A percentile compares a stretch with the other conserved stretches of the same genome.
phyloP scores from a whole-genome alignment of 2,888 invertebrate species.

The Aproaerema taeniolella region DNA sequence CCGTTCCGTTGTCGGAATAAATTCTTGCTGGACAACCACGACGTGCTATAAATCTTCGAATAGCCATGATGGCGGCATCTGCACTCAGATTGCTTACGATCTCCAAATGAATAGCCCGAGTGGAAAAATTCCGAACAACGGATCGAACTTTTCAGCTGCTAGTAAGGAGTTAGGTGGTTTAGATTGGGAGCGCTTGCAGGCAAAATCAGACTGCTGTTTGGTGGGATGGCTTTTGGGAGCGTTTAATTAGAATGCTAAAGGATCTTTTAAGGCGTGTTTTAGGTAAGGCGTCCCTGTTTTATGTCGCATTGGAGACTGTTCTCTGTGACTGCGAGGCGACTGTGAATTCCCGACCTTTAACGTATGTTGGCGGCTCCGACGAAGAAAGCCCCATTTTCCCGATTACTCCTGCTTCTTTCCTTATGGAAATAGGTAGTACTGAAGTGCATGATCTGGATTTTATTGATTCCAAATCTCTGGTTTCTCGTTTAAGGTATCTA shows the following conservation, averaged over 20 bases:
- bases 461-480: background rate
- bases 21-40: too few relatives aligned
- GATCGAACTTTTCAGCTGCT: too few relatives aligned
- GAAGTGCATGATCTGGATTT: constrained; percentile 3
- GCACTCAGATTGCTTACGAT: too few relatives aligned
- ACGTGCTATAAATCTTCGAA: too few relatives aligned
- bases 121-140: too few relatives aligned
- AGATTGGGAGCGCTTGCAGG: too few relatives aligned
- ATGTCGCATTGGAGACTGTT: constrained; percentile 12
- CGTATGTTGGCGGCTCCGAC: constrained; percentile 10
- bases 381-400: background rate
- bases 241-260: constrained; percentile 43
- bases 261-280: constrained; percentile 33
- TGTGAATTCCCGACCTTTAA: constrained; percentile 16
- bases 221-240: constrained; percentile 56
- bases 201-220: constrained; percentile 45
- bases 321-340: constrained; percentile 17
- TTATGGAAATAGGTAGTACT: background rate
- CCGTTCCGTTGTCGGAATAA: too few relatives aligned
- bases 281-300: constrained; percentile 25
- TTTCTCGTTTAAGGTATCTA: background rate
- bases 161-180: too few relatives aligned
- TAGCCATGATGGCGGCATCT: too few relatives aligned
- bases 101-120: too few relatives aligned
- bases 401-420: constrained; percentile 3